Evolutionary conservation across 2,113 vertebrate genomes (phyloP), one percentile per base, ranked within the genome.

Genomic region (Apodemus sylvaticus): DNA sequence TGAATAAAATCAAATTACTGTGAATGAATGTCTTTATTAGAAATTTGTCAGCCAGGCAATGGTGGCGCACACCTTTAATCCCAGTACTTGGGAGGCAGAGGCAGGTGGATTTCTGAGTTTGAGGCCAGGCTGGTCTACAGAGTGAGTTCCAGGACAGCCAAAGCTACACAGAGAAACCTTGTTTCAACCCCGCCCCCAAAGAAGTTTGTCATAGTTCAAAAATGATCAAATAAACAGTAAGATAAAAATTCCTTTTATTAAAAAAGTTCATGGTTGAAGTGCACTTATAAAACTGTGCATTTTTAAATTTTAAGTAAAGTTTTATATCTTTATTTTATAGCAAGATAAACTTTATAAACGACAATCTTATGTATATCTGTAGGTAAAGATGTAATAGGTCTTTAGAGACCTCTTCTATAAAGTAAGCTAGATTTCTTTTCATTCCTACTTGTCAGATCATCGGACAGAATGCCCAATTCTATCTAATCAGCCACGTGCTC

Each of bases 1-100:
- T 81, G 42, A 88, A 87, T 85, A 90, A 82, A 91, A 29, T 81
- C 94, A 71, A 91, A 29, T 77, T 95, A 66, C 31, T 91, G 51
- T 24, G 79, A 48, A 93, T 70, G 5, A 74, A 55, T 92, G 68
- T 55, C n/a, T 88, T 73, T 24, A 85, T 82, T 78, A 58, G 26
- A 73, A 91, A 8, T 53, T 95, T 88, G 8, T 71, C 36, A 81
- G 45, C 45, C 45, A 5, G 45, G 45, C 3, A 48, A 7, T 48
- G 45, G 45, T 48, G 7, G 45, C 3, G 45, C 45, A 48, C 45
- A 48, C 45, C 45, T 48, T 48, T 48, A 48, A 48, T 48, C 45
- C 45, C 45, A 48, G 45, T 7, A 48, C 45, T 48, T 48, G 45
- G 45, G 45, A 48, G 45, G 45, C 45, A 48, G 45, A 48, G 45